Conservation (phyloP, 1,140 invertebrate species). For the Lepidurus couesii region DNA sequence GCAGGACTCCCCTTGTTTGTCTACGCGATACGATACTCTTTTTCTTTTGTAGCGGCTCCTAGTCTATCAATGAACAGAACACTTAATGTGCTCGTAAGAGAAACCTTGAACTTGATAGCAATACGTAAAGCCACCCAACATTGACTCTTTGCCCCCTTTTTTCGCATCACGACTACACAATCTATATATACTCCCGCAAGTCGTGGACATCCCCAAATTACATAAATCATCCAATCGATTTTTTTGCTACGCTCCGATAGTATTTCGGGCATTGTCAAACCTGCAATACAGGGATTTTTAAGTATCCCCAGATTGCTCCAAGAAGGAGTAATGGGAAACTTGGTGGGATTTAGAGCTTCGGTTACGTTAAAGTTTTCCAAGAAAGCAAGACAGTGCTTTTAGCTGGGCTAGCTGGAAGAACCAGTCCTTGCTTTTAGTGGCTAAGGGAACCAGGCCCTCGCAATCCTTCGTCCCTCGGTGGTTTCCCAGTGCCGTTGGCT, state of each 20-base stretch:
- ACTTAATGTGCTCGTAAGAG: neutral
- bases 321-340: neutral
- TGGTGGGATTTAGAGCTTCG: neutral
- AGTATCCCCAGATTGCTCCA: neutral
- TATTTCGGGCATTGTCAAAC: no score
- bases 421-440: neutral
- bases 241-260: no score
- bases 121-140: neutral
- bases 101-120: neutral
- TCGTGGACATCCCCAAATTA: neutral
- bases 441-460: neutral
- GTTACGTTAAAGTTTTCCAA: neutral
- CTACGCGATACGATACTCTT: slow-evolving; percentile 18
- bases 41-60: slow-evolving; percentile 2
- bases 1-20: slow-evolving; percentile 4
- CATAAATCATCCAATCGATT: neutral
- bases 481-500: slow-evolving; percentile 17
- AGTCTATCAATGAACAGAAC: slow-evolving; percentile 14
- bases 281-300: no score
- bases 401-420: neutral
- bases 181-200: neutral
- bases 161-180: neutral
- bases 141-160: slow-evolving; percentile 9
- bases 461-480: neutral
- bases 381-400: neutral